A percentile compares a stretch with the other conserved stretches of the same genome.
These are phyloP conservation scores for Mesochorus sp. DNA, from an alignment of 2,888 invertebrate species.

Conservation along the genomic window DNA sequence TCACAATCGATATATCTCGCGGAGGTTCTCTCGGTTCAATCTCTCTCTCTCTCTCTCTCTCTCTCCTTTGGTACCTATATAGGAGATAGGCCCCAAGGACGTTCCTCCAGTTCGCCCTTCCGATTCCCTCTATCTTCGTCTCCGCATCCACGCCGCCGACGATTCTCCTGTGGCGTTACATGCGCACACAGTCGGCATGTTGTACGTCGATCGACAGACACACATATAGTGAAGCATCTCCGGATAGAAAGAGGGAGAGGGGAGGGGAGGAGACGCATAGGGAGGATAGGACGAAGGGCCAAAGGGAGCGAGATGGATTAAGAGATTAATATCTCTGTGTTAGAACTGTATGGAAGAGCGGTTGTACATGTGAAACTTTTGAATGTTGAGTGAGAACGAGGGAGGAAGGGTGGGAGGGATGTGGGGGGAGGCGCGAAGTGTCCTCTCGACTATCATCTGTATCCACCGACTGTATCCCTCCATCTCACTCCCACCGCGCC, in stretches of 20 bases:
- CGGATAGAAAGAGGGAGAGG: slow-evolving; percentile 10
- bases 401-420: slow-evolving; percentile 20
- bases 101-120: slow-evolving; percentile 44
- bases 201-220: slow-evolving; percentile 54
- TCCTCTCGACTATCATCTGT: slow-evolving; percentile 60
- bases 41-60: slow-evolving; percentile 31
- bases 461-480: slow-evolving; percentile 56
- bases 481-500: slow-evolving; percentile 52
- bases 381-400: slow-evolving; percentile 48
- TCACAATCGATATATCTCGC: slow-evolving; percentile 82
- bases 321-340: slow-evolving; percentile 64
- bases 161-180: slow-evolving; percentile 40
- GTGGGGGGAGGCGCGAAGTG: slow-evolving; percentile 61
- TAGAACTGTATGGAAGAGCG: slow-evolving; percentile 38
- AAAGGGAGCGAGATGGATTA: slow-evolving; percentile 58
- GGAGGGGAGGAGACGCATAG: background rate
- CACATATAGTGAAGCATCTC: slow-evolving; percentile 52
- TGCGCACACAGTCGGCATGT: slow-evolving; percentile 47
- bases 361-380: slow-evolving; percentile 46
- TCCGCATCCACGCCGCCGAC: slow-evolving; percentile 43
- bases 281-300: background rate
- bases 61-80: slow-evolving; percentile 17
- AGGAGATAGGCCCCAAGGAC: slow-evolving; percentile 10
- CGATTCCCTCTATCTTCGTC: slow-evolving; percentile 49
- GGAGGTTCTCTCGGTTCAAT: slow-evolving; percentile 70